Evolutionary conservation across 2,888 invertebrate genomes (phyloP).

Genomic region (Trichogramma dendrolimi): DNA sequence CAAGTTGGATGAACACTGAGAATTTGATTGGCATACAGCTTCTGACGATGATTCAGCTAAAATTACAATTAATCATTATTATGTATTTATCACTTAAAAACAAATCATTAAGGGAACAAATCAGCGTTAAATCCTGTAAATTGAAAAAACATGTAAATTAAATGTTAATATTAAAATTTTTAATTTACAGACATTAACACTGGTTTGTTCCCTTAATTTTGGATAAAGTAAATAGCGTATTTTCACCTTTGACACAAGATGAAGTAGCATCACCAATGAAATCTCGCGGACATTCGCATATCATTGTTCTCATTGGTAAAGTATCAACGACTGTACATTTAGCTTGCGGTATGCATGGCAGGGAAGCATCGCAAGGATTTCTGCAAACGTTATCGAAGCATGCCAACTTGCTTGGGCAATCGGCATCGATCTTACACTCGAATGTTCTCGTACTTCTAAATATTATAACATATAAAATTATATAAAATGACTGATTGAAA

Average conservation of each 20-base stretch:
- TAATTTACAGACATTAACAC: neutral
- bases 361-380: slow-evolving; percentile 73
- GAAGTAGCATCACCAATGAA: slow-evolving; percentile 82
- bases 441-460: slow-evolving; percentile 55
- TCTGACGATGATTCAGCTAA: slow-evolving; percentile 45
- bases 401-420: slow-evolving; percentile 80
- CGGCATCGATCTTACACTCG: slow-evolving; percentile 76
- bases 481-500: too few relatives aligned
- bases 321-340: slow-evolving; percentile 82
- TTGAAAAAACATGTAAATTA: slow-evolving; percentile 1
- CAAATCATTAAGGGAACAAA: neutral
- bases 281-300: slow-evolving; percentile 79
- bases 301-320: slow-evolving; percentile 80
- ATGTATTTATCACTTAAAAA: slow-evolving; percentile 5
- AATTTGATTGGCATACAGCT: slow-evolving; percentile 66
- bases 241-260: slow-evolving; percentile 74
- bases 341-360: slow-evolving; percentile 77
- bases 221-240: slow-evolving; percentile 7
- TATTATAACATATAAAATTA: neutral
- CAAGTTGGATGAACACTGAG: slow-evolving; percentile 69
- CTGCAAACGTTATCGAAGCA: slow-evolving; percentile 76
- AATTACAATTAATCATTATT: slow-evolving; percentile 8
- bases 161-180: neutral
- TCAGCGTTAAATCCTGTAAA: slow-evolving; percentile 7
- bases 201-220: neutral